Percentiles rank a stretch among this genome's conserved stretches.
phyloP scores from a whole-genome alignment of 1,140 invertebrate species.

The Artemia franciscana region DNA sequence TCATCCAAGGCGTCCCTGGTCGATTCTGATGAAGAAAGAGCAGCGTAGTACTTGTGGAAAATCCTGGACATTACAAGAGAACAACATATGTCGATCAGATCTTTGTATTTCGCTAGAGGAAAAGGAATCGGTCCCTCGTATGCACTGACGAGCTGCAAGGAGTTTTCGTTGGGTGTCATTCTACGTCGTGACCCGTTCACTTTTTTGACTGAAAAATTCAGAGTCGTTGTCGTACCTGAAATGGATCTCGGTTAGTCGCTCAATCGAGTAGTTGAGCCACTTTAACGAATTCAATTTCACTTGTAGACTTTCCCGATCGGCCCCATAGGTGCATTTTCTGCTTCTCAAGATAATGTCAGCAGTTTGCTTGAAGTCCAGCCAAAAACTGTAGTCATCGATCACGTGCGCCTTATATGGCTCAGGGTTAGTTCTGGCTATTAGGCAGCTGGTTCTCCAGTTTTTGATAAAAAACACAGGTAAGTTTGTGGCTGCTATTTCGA shows the following conservation, averaged over 20 bases:
- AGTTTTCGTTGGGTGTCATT: neutral
- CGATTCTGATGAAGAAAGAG: neutral
- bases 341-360: too few species aligned
- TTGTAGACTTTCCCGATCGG: neutral
- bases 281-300: neutral
- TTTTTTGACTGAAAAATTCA: neutral
- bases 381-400: too few species aligned
- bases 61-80: neutral
- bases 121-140: neutral
- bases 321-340: too few species aligned
- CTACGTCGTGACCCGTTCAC: neutral
- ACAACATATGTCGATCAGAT: neutral
- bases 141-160: neutral
- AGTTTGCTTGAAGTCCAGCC: too few species aligned
- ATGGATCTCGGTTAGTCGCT: neutral
- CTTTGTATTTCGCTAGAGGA: neutral
- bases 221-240: too few species aligned
- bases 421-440: too few species aligned
- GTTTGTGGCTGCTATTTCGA: too few species aligned
- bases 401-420: too few species aligned
- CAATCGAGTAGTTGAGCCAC: neutral
- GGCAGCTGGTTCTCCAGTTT: too few species aligned
- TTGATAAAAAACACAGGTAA: too few species aligned
- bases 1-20: neutral
- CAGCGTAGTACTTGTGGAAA: neutral